Evolutionary conservation across 2,113 vertebrate genomes (phyloP).

Genomic region (Oncorhynchus gorbuscha): DNA sequence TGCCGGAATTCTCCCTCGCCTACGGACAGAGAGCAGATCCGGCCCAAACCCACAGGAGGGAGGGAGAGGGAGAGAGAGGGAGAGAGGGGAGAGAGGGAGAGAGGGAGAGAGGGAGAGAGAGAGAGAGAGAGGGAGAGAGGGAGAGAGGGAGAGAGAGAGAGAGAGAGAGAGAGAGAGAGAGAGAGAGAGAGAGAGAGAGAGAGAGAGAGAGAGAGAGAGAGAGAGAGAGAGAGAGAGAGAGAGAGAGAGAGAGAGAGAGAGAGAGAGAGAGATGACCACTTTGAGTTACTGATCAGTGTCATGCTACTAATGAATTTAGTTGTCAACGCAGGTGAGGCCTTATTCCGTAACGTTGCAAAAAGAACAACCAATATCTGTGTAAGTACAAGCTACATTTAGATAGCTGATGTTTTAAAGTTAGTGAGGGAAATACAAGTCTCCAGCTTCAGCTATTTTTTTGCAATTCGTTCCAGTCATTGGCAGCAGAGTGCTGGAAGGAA

Average conservation of each 20-base stretch:
- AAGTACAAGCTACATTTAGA: background rate
- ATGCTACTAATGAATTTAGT: background rate
- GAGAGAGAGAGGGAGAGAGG: constrained; percentile 32
- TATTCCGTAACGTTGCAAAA: background rate
- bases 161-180: constrained; percentile 33
- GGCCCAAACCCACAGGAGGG: constrained; percentile 12
- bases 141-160: constrained; percentile 17
- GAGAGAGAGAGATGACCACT: background rate
- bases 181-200: no score
- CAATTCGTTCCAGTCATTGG: no score
- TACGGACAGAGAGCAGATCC: constrained; percentile 48
- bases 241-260: constrained; percentile 28
- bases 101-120: constrained; percentile 37
- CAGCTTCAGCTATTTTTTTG: no score
- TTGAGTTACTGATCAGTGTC: background rate
- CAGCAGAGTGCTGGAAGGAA: no score
- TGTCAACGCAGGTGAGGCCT: no score
- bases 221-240: no score
- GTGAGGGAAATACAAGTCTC: no score
- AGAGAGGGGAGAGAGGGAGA: constrained; percentile 31
- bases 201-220: no score
- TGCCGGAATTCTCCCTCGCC: constrained; percentile 71
- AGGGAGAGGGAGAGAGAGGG: constrained; percentile 33
- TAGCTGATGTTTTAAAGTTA: no score
- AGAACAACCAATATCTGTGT: background rate